Conservation (phyloP, 2,113 vertebrate genomes). For the Tragulus kanchil region DNA sequence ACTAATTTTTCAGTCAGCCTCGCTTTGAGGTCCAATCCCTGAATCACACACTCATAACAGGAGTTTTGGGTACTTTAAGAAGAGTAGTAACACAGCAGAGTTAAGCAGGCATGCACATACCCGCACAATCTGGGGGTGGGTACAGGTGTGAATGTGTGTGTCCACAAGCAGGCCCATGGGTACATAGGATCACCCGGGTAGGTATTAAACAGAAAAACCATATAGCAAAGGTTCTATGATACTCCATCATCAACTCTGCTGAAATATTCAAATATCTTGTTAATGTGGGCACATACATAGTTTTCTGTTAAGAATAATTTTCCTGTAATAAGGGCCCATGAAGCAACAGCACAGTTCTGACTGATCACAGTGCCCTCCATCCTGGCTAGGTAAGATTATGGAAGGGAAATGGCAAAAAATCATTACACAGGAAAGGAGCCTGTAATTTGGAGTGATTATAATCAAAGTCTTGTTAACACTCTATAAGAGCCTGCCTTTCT, state of each 20-base stretch:
- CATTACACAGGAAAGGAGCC: conserved; percentile 63
- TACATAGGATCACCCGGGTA: background rate
- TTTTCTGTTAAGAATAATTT: conserved; percentile 44
- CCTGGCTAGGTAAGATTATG: conserved; percentile 31
- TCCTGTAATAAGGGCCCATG: background rate
- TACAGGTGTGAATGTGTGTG: no score
- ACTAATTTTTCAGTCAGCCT: background rate
- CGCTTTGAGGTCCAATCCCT: background rate
- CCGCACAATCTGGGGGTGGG: background rate
- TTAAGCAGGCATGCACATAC: background rate
- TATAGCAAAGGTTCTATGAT: background rate
- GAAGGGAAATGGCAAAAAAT: conserved; percentile 72
- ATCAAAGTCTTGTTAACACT: conserved; percentile 80
- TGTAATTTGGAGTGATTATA: conserved; percentile 64
- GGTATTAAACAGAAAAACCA: background rate
- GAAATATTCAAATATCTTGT: conserved; percentile 2
- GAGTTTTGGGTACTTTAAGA: background rate
- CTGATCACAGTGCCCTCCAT: conserved; percentile 44
- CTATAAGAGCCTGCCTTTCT: conserved; percentile 26
- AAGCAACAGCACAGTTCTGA: conserved; percentile 44
- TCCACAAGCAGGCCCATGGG: background rate
- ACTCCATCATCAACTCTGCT: background rate
- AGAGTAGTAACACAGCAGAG: background rate
- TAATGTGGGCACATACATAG: background rate
- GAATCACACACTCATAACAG: background rate